These are phyloP conservation scores for Lates calcarifer DNA, from an alignment of 2,113 vertebrate species.

Conservation along the genomic window DNA sequence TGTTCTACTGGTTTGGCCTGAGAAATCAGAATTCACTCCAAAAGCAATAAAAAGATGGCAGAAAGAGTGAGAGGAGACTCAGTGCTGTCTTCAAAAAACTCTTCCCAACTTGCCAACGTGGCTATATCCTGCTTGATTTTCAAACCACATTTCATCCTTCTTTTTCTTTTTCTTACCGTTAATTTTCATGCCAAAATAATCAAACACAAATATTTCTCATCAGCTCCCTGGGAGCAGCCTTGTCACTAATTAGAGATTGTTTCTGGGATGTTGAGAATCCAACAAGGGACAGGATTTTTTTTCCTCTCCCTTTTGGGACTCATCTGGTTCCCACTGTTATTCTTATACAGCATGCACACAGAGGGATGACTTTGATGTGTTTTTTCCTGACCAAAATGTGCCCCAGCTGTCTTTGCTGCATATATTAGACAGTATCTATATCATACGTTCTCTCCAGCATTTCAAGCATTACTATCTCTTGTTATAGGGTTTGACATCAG, in stretches of 20 bases:
- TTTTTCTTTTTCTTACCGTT: slow-evolving; percentile 32
- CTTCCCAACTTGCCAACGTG: slow-evolving; percentile 35
- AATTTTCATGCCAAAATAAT: slow-evolving; percentile 78
- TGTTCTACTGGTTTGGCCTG: slow-evolving; percentile 50
- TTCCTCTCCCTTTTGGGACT: slow-evolving; percentile 70
- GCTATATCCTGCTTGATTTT: slow-evolving; percentile 46
- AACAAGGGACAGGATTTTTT: slow-evolving; percentile 62
- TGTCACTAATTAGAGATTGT: slow-evolving; percentile 81
- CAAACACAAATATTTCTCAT: slow-evolving; percentile 78
- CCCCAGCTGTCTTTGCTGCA: slow-evolving; percentile 65
- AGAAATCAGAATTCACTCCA: slow-evolving; percentile 52
- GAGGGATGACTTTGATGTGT: slow-evolving; percentile 66
- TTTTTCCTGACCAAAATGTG: slow-evolving; percentile 64
- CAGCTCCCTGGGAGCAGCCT: slow-evolving; percentile 71
- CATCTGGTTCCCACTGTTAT: slow-evolving; percentile 82
- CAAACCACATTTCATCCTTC: slow-evolving; percentile 37
- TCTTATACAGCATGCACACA: slow-evolving; percentile 68
- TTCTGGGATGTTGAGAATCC: slow-evolving; percentile 78
- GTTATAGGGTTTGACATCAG: slow-evolving; percentile 18
- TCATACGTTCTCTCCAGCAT: slow-evolving; percentile 16
- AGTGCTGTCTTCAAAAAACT: slow-evolving; percentile 31
- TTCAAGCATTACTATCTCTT: slow-evolving; percentile 12
- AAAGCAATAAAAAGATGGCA: slow-evolving; percentile 52
- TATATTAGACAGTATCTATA: slow-evolving; percentile 35
- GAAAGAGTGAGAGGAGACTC: slow-evolving; percentile 40